phyloP scores from a whole-genome alignment of 1,140 invertebrate genomes.

The Anagrus nilaparvatae region DNA sequence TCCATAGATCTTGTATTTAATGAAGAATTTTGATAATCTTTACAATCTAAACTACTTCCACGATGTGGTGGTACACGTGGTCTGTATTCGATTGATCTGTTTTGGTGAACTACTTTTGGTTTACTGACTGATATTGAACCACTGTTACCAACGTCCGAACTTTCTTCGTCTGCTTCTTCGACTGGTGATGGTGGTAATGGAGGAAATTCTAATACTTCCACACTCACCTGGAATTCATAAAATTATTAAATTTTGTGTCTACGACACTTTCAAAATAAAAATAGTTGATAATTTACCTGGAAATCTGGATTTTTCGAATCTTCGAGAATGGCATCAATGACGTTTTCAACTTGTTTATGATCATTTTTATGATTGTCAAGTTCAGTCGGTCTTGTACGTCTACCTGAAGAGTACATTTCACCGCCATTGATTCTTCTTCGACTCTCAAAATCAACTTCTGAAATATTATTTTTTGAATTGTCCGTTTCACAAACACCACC shows the following conservation, averaged over 20 bases:
- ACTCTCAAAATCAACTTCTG: constrained; percentile 27
- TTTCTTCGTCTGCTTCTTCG: constrained; percentile 65
- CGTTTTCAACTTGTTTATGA: constrained; percentile 40
- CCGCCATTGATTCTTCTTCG: constrained; percentile 26
- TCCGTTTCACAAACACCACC: constrained; percentile 33
- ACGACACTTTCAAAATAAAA: neutral
- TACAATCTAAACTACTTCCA: constrained; percentile 45
- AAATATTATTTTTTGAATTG: constrained; percentile 26
- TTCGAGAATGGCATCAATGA: constrained; percentile 40
- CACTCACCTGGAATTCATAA: constrained; percentile 38
- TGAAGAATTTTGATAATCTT: constrained; percentile 40
- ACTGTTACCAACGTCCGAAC: constrained; percentile 48
- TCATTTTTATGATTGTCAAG: constrained; percentile 36
- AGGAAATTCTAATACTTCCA: constrained; percentile 58
- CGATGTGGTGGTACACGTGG: constrained; percentile 63
- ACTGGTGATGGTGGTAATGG: constrained; percentile 68
- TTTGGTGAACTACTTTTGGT: constrained; percentile 26
- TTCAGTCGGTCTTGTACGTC: constrained; percentile 28
- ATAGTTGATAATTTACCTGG: constrained; percentile 24
- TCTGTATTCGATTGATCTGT: constrained; percentile 41
- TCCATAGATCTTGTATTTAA: constrained; percentile 74
- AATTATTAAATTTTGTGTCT: neutral
- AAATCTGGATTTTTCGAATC: constrained; percentile 41
- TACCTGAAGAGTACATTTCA: constrained; percentile 31
- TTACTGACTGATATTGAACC: neutral